Percentiles rank a stretch among this genome's conserved stretches.
Evolutionary conservation across 2,113 vertebrate species (phyloP).

Genomic region (Tragelaphus scriptus): DNA sequence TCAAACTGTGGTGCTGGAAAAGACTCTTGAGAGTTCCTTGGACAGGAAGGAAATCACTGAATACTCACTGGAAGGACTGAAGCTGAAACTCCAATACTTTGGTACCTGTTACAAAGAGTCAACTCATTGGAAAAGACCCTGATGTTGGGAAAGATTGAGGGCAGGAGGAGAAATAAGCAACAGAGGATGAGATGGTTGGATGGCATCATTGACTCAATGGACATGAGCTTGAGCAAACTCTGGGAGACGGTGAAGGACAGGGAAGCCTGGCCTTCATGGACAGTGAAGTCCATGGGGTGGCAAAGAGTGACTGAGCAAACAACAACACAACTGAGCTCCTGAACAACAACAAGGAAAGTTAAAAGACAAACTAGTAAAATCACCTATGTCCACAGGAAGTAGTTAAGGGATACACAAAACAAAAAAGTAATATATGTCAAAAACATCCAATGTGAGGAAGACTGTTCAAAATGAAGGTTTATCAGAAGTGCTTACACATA

Average conservation of each 20-base stretch:
- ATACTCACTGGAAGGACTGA: neutral
- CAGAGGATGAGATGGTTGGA: neutral
- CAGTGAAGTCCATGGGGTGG: neutral
- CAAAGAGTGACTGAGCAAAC: neutral
- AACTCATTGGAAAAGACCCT: neutral
- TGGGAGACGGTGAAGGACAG: neutral
- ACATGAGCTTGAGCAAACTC: neutral
- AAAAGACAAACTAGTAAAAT: neutral
- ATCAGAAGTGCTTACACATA: neutral
- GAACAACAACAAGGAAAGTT: neutral
- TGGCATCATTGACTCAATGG: fast-evolving
- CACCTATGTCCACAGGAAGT: neutral
- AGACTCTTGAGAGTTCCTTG: neutral
- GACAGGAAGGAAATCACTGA: neutral
- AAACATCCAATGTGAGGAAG: neutral
- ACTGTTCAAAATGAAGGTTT: neutral
- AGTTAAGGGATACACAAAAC: neutral
- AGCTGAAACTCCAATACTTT: neutral
- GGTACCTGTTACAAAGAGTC: neutral
- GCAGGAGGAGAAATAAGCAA: neutral
- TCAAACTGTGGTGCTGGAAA: neutral
- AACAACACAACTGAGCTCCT: neutral
- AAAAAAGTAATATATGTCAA: neutral
- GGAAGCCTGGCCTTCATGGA: neutral
- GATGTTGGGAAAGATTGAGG: neutral